Percentiles rank a stretch among this genome's conserved stretches.
Conservation (phyloP, 2,888 invertebrate species). For the Ennomos erosarius region DNA sequence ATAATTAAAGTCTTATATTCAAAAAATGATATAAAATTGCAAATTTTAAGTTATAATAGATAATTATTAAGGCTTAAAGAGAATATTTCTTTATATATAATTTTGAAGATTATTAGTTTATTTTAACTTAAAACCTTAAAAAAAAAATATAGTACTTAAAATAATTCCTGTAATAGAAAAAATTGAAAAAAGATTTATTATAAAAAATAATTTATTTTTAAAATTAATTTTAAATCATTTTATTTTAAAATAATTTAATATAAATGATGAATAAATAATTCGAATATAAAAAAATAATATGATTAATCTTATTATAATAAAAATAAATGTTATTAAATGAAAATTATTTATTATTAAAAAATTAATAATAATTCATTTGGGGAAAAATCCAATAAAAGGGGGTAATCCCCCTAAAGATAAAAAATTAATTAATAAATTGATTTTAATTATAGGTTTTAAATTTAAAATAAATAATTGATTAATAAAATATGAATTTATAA, state of each 20-base stretch:
- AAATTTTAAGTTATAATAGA: slow-evolving; percentile 80
- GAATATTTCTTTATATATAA: slow-evolving; percentile 80
- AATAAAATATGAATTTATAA: slow-evolving; percentile 76
- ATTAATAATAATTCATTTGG: slow-evolving; percentile 86
- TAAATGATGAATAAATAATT: slow-evolving; percentile 75
- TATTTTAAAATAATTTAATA: slow-evolving; percentile 78
- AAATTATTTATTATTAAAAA: slow-evolving; percentile 73
- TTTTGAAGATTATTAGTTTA: slow-evolving; percentile 88
- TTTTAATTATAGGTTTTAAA: slow-evolving; percentile 73
- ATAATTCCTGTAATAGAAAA: slow-evolving; percentile 62
- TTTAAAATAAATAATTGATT: slow-evolving; percentile 79
- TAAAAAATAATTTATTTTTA: slow-evolving; percentile 62
- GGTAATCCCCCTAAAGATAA: slow-evolving; percentile 85
- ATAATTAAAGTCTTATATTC: slow-evolving; percentile 72
- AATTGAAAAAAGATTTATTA: slow-evolving; percentile 58
- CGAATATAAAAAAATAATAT: slow-evolving; percentile 85
- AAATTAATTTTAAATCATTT: slow-evolving; percentile 71
- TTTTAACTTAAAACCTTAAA: slow-evolving; percentile 84
- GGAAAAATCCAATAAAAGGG: slow-evolving; percentile 86
- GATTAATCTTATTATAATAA: slow-evolving; percentile 82
- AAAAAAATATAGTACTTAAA: slow-evolving; percentile 66
- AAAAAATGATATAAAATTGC: slow-evolving; percentile 86
- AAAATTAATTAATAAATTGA: slow-evolving; percentile 81
- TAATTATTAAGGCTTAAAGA: slow-evolving; percentile 85
- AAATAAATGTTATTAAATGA: slow-evolving; percentile 69